A percentile compares a stretch with the other conserved stretches of the same genome.
phyloP scores from a whole-genome alignment of 2,797 vertebrate species.

The Aldrovandia affinis region DNA sequence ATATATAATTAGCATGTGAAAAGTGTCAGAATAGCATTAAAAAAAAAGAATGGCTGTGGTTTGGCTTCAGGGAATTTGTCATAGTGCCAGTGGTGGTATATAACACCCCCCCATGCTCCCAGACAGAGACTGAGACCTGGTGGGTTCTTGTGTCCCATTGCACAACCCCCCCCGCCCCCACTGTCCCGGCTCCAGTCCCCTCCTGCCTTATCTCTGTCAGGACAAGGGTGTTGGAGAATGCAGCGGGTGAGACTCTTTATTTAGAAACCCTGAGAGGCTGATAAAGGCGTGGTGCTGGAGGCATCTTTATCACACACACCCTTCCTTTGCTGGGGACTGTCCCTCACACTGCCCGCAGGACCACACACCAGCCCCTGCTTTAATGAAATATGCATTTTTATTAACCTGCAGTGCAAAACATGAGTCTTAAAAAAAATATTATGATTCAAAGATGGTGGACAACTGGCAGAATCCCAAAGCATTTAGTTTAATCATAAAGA shows the following conservation, averaged over 20 bases:
- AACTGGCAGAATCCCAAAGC: neutral
- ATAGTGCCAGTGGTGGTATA: too few relatives aligned
- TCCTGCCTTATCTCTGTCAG: constrained; percentile 41
- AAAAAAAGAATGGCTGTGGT: too few relatives aligned
- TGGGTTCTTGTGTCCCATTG: neutral
- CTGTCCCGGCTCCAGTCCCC: constrained; percentile 27
- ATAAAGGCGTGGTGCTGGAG: constrained; percentile 43
- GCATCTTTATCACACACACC: constrained; percentile 43
- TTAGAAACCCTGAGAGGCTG: constrained; percentile 42
- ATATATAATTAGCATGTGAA: too few relatives aligned
- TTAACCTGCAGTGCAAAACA: neutral
- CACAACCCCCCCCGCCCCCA: neutral
- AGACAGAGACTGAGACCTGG: neutral
- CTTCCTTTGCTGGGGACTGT: neutral
- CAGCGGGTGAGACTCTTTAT: constrained; percentile 42
- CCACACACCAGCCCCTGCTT: neutral
- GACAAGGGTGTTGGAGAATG: constrained; percentile 34
- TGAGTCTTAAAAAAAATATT: neutral
- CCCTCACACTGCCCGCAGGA: neutral
- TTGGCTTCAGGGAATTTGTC: too few relatives aligned
- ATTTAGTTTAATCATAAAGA: neutral
- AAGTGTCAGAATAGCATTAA: too few relatives aligned
- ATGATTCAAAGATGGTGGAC: neutral
- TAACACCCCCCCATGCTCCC: neutral
- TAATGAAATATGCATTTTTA: neutral